Evolutionary conservation across 2,113 vertebrate species (phyloP), one percentile per base, ranked within the genome.

Genomic region (Ellobius talpinus): DNA sequence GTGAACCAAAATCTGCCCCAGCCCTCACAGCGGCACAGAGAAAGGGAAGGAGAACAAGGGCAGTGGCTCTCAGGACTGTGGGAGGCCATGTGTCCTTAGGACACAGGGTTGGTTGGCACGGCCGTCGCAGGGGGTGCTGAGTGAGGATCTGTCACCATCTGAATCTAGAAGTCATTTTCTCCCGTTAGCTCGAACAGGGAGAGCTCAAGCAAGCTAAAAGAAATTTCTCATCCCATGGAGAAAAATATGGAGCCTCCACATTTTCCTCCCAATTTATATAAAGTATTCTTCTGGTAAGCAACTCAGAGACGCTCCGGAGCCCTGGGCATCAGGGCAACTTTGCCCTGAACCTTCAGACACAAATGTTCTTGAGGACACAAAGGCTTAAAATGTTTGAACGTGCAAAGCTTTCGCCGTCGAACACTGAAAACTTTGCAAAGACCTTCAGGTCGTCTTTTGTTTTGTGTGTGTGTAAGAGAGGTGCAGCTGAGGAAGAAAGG

Each of bases 1-100:
- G 98, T 84, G 98, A 98, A 98, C 98, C 98, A 89, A 98, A 98
- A 98, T 95, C 97, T 93, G 96, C 97, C 97, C 96, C 21, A 85
- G 94, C 93, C 96, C 96, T 97, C 96, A 70, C 66, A 0, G 72
- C 65, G 31, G 45, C 0, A 9, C 68, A 66, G 96, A 98, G 97
- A 92, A 96, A 98, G 98, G 36, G 96, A 91, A 96, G 92, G 74
- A 76, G 76, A 97, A 94, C 0, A 1, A 97, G 85, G 73, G 13
- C 95, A 97, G 97, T 88, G 97, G 87, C 0, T 2, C 3, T 0
- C 0, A 16, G 68, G 31, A 58, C 0, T 79, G 61, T 76, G 66
- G n/a, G 96, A 95, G 95, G 58, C 13, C 13, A 82, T 4, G 39
- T 0, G 79, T 85, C 97, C 96, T 82, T 52, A 66, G 87, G 13